Percentiles rank a stretch among this genome's conserved stretches.
Evolutionary conservation across 2,888 invertebrate species (phyloP).

Genomic region (Hyles lineata): DNA sequence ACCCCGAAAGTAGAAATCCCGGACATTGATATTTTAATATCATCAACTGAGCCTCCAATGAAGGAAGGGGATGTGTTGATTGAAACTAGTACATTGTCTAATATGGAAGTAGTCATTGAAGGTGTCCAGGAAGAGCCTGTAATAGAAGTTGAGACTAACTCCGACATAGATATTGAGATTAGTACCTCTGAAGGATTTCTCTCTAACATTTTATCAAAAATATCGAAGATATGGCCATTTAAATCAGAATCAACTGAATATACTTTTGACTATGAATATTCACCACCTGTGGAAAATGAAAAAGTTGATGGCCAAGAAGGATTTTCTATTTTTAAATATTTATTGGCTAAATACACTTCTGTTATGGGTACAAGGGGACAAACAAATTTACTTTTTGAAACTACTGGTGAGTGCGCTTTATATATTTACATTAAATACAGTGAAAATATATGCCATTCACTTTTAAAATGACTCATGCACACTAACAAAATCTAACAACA

Average conservation of each 20-base stretch:
- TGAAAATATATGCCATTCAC: not conserved
- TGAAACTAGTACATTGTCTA: constrained; percentile 31
- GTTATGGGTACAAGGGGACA: constrained; percentile 69
- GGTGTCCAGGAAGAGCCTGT: no score
- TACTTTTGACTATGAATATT: constrained; percentile 60
- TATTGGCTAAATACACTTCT: constrained; percentile 63
- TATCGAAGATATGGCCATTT: constrained; percentile 70
- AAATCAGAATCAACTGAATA: constrained; percentile 61
- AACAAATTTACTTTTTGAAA: constrained; percentile 70
- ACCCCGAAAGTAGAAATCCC: no score
- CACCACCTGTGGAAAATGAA: constrained; percentile 47
- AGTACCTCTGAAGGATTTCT: constrained; percentile 55
- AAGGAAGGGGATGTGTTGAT: constrained; percentile 32
- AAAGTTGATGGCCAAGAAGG: constrained; percentile 53
- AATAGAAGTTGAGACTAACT: constrained; percentile 28
- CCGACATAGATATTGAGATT: no score
- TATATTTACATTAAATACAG: not conserved
- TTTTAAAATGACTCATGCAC: not conserved
- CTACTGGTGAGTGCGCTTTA: constrained; percentile 61
- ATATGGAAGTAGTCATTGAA: constrained; percentile 33
- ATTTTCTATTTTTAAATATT: constrained; percentile 69
- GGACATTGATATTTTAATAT: constrained; percentile 28
- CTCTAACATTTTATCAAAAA: constrained; percentile 65
- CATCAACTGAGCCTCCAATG: not conserved
- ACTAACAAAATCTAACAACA: no score